Base-by-base conservation (phyloP, 1,140 invertebrate species). In the Sarcophaga peregrina region DNA sequence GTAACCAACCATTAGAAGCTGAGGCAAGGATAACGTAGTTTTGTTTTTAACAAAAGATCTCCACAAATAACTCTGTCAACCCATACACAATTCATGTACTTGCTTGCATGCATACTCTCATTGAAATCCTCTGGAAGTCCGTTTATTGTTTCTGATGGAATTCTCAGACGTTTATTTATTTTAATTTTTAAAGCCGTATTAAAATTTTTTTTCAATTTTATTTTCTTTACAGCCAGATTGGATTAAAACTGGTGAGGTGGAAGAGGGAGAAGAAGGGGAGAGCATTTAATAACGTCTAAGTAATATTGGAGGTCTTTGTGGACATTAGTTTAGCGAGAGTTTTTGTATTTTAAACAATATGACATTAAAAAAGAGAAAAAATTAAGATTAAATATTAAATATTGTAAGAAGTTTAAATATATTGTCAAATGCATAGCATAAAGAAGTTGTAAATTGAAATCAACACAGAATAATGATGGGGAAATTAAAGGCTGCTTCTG, bases 61-160 rank as follows among this genome's bases (percentile, higher is more conserved):
- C 6, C 7, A 17, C 20, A n/a, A n/a, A n/a, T 58, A 58, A 58
- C 54, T 58, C 54, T 6, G 25, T 4, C 25, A 37, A 37, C 25
- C 4, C 25, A 37, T 37, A 37, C 25, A 37, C 25, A 37, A 37
- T 37, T 37, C 25, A 37, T 37, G 13, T 58, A 58, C n/a, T 58
- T 58, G 13, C 54, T n/a, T 58, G n/a, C 54, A 68, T 20, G 20
- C 17, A 68, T 20, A 25, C 1, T 68, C 20, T 68, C n/a, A 20
- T 20, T 37, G 25, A 20, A n/a, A 62, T 62, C 8, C 13, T 8
- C 20, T 20, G 17, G 62, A 68, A 20, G 62, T 68, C 17, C 62
- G 17, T 68, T 68, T 68, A 20, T 68, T 68, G 62, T 68, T 68
- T 68, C n/a, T 58, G 13, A 58, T 58, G 54, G 54, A 58, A 58